phyloP scores from a whole-genome alignment of 2,797 vertebrate species.

The Sebastes taczanowskii region DNA sequence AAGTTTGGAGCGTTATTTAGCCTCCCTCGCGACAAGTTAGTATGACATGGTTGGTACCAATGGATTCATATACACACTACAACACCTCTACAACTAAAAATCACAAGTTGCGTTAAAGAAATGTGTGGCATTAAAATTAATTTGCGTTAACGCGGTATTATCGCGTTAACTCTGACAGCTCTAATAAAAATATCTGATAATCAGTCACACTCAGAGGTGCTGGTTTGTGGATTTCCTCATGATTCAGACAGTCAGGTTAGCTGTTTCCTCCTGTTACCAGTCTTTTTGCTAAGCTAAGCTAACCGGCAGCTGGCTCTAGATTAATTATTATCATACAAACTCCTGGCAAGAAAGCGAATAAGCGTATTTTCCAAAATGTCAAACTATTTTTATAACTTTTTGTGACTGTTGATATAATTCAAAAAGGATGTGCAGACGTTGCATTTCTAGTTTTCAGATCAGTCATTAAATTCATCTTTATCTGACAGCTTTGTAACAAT shows the following conservation, averaged over 20 bases:
- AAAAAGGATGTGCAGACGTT: background rate
- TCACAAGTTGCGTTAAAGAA: too few species aligned
- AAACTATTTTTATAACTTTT: background rate
- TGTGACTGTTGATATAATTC: background rate
- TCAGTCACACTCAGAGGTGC: too few species aligned
- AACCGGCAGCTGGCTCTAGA: background rate
- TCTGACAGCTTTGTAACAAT: background rate
- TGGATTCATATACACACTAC: too few species aligned
- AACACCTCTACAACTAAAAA: too few species aligned
- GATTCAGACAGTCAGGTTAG: background rate
- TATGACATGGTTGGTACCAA: too few species aligned
- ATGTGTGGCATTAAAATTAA: too few species aligned
- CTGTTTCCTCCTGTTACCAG: background rate
- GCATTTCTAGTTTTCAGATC: background rate
- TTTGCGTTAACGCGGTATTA: too few species aligned
- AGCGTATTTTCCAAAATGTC: background rate
- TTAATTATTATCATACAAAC: background rate
- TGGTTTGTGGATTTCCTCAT: background rate
- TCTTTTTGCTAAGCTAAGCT: background rate
- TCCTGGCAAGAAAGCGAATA: background rate
- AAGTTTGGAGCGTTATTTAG: too few species aligned
- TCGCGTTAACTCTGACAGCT: too few species aligned
- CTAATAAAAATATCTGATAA: background rate
- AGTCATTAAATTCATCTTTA: background rate
- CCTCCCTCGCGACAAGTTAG: too few species aligned